Evolutionary conservation across 2,888 invertebrate species (phyloP).

Genomic region (Ochropleura plecta): DNA sequence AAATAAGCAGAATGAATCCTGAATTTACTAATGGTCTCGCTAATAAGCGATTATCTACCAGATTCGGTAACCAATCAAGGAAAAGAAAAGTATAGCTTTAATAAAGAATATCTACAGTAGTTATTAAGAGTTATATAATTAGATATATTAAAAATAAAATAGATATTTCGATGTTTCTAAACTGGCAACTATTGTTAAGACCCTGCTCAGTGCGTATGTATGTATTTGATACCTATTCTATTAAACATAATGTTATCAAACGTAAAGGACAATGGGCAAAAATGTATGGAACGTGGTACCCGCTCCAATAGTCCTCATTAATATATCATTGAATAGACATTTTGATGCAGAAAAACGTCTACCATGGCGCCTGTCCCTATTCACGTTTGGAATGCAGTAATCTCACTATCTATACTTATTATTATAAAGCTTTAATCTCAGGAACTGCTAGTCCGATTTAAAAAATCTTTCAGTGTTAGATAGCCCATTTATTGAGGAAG

Average conservation of each 20-base stretch:
- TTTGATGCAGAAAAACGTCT: too few species aligned
- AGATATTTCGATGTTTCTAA: conserved; percentile 2
- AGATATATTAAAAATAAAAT: not conserved
- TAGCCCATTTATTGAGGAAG: too few species aligned
- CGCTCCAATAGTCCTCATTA: too few species aligned
- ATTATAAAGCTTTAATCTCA: too few species aligned
- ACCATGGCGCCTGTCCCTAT: too few species aligned
- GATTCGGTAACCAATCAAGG: conserved; percentile 27
- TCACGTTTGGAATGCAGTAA: too few species aligned
- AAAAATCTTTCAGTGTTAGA: too few species aligned
- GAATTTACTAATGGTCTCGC: not conserved
- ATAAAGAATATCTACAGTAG: conserved; percentile 57
- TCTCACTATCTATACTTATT: too few species aligned
- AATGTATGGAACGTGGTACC: too few species aligned
- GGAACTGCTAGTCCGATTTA: too few species aligned
- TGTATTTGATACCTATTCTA: conserved; percentile 30
- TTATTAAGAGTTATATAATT: conserved; percentile 26
- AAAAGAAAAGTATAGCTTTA: conserved; percentile 65
- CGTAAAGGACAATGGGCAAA: too few species aligned
- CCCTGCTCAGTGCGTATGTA: conserved; percentile 37
- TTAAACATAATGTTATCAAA: not conserved
- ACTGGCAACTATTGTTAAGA: conserved; percentile 26
- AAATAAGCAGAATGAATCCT: not conserved
- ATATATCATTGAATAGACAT: too few species aligned
- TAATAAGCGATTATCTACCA: not conserved